Base-by-base conservation (phyloP, 2,113 vertebrate species). In the rat (Rattus norvegicus) region DNA sequence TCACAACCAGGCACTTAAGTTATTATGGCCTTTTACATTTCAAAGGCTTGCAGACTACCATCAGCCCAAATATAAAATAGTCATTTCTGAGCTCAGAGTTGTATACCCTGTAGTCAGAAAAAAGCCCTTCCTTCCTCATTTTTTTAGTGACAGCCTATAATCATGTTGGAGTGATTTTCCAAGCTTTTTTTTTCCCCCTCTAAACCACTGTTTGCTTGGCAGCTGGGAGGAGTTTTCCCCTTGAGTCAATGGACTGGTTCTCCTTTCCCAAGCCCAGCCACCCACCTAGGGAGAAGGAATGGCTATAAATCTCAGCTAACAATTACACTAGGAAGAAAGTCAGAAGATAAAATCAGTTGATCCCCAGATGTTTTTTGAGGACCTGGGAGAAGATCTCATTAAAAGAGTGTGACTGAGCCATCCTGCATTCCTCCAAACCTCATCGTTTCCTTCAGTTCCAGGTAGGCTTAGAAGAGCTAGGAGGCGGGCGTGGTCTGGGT, bases 51-150 rank as follows among this genome's bases (percentile, higher is more conserved):
- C 77, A 91, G 95, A 84, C 63, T 93, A 67, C 92, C 72, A 49
- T 67, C 76, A 91, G 81, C 93, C 91, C 79, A 88, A 63, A 72
- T 95, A 70, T 95, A 97, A 97, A 97, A 97, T 96, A 97, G 92
- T 97, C 92, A 97, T 97, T 98, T 97, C 97, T 96, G 89, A 76
- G 33, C 28, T n/a, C 43, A 36, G 73, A 63, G 43, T 73, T 76
- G 14, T 39, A 47, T 12, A 94, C 91, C 77, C 94, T 95, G 24
- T 94, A 65, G 86, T 97, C 49, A 0, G 81, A 94, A 69, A 87
- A 95, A 93, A 97, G 95, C 93, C 86, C 86, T 97, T 92, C 94
- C 97, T 97, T 96, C 97, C 95, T 96, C 93, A 36, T 95, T 83
- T 83, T 43, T 91, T 96, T 70, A 61, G 93, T 93, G 97, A 75